These are phyloP conservation scores for Phyto melanocephala DNA, from an alignment of 2,888 invertebrate species.

Conservation along the genomic window DNA sequence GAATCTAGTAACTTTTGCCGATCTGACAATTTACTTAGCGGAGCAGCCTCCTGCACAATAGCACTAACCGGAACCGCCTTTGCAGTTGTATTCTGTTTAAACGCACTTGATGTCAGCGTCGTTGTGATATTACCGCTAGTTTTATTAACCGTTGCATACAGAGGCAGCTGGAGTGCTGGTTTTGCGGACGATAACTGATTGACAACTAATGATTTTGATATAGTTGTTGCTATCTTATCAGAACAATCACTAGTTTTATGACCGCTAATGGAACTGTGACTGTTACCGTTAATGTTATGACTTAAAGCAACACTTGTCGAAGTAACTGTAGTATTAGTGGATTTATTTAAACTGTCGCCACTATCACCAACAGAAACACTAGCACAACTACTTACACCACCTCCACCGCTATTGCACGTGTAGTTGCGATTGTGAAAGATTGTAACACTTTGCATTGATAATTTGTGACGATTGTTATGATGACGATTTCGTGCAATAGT, in stretches of 20 bases:
- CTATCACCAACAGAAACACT: slow-evolving; percentile 27
- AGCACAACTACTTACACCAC: neutral
- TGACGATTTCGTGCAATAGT: slow-evolving; percentile 69
- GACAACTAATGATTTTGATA: slow-evolving; percentile 50
- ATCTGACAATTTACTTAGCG: neutral
- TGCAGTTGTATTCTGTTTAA: neutral
- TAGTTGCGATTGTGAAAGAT: slow-evolving; percentile 76
- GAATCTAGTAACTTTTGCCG: neutral
- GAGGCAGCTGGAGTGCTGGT: slow-evolving; percentile 47
- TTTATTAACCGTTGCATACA: slow-evolving; percentile 76
- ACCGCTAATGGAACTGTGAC: slow-evolving; percentile 1
- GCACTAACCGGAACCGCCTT: slow-evolving; percentile 25
- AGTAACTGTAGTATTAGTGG: slow-evolving; percentile 39
- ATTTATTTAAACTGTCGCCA: slow-evolving; percentile 31
- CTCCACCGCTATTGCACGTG: slow-evolving; percentile 53
- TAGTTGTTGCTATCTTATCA: slow-evolving; percentile 49
- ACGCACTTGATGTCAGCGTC: slow-evolving; percentile 32
- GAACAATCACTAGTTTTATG: slow-evolving; percentile 45
- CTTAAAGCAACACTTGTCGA: neutral
- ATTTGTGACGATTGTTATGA: slow-evolving; percentile 72
- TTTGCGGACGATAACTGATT: slow-evolving; percentile 33
- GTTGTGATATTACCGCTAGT: slow-evolving; percentile 58
- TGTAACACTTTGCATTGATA: slow-evolving; percentile 77
- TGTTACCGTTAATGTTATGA: neutral
- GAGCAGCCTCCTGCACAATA: slow-evolving; percentile 5